A percentile compares a stretch with the other conserved stretches of the same genome.
These are phyloP conservation scores for Papilio aristodemus DNA, from an alignment of 1,140 invertebrate genomes.

Conservation along the genomic window DNA sequence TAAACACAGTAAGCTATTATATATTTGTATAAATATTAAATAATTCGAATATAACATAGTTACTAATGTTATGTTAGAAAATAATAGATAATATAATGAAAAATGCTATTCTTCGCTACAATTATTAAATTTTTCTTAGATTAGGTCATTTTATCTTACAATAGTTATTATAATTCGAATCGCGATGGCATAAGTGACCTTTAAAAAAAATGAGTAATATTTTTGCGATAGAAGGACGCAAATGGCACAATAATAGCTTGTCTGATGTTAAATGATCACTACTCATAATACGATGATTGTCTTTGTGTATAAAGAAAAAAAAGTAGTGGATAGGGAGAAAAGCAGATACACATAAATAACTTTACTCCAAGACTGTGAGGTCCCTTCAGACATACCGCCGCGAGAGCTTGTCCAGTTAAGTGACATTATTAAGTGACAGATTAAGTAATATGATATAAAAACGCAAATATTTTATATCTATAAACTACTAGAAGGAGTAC, in stretches of 20 bases:
- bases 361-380: too few relatives aligned
- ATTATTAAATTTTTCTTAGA: not conserved
- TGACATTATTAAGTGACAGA: too few relatives aligned
- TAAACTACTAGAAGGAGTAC: too few relatives aligned
- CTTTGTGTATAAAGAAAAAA: not conserved
- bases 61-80: not conserved
- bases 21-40: conserved; percentile 1
- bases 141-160: conserved; percentile 5
- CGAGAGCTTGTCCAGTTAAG: too few relatives aligned
- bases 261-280: not conserved
- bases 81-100: not conserved
- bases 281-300: not conserved
- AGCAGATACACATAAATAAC: not conserved
- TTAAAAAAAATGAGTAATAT: not conserved
- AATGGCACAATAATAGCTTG: not conserved
- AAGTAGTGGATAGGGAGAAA: not conserved
- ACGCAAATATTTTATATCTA: too few relatives aligned
- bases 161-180: not conserved
- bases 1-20: not conserved
- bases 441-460: too few relatives aligned
- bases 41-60: not conserved
- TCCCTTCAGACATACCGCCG: too few relatives aligned
- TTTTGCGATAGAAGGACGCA: not conserved
- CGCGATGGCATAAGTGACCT: not conserved
- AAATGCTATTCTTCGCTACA: not conserved